A percentile compares a stretch with the other conserved stretches of the same genome.
phyloP scores from a whole-genome alignment of 2,113 vertebrate species.

The Thamnaconus septentrionalis region DNA sequence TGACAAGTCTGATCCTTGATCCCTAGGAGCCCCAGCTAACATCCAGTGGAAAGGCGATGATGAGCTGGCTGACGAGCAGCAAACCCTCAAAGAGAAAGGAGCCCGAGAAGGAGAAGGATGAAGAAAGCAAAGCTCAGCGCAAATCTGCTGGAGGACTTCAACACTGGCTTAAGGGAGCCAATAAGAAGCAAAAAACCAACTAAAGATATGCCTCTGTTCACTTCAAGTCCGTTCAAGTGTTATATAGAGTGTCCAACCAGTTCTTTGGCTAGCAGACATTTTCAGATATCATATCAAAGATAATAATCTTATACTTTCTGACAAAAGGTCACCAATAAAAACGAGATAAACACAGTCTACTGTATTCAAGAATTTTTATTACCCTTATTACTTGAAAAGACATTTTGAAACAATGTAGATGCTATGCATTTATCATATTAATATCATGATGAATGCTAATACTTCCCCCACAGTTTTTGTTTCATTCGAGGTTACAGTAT shows the following conservation, averaged over 20 bases:
- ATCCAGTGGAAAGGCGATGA: slow-evolving; percentile 83
- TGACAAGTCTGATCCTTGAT: slow-evolving; percentile 18
- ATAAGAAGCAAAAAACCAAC: slow-evolving; percentile 63
- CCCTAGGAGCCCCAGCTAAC: slow-evolving; percentile 75
- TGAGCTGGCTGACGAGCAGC: slow-evolving; percentile 82
- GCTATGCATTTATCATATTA: slow-evolving; percentile 75
- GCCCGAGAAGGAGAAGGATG: slow-evolving; percentile 47
- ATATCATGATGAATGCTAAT: slow-evolving; percentile 71
- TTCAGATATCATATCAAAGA: too few species aligned
- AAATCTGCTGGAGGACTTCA: slow-evolving; percentile 71
- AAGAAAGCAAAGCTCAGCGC: slow-evolving; percentile 50
- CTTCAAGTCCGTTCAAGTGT: not conserved
- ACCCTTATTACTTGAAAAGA: slow-evolving; percentile 77
- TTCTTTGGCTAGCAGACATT: too few species aligned
- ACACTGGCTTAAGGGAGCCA: slow-evolving; percentile 70
- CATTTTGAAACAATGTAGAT: slow-evolving; percentile 77
- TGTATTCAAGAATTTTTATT: slow-evolving; percentile 77
- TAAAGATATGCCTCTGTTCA: slow-evolving; percentile 6
- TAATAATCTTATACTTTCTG: not conserved
- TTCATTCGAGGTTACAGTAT: slow-evolving; percentile 61
- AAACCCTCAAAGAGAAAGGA: slow-evolving; percentile 81
- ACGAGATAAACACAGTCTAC: slow-evolving; percentile 21
- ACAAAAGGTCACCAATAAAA: slow-evolving; percentile 29
- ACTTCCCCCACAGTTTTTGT: slow-evolving; percentile 43
- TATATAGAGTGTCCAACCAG: not conserved